A percentile compares a stretch with the other conserved stretches of the same genome.
Conservation (phyloP, 2,797 vertebrate species). For the Pelobates cultripes region DNA sequence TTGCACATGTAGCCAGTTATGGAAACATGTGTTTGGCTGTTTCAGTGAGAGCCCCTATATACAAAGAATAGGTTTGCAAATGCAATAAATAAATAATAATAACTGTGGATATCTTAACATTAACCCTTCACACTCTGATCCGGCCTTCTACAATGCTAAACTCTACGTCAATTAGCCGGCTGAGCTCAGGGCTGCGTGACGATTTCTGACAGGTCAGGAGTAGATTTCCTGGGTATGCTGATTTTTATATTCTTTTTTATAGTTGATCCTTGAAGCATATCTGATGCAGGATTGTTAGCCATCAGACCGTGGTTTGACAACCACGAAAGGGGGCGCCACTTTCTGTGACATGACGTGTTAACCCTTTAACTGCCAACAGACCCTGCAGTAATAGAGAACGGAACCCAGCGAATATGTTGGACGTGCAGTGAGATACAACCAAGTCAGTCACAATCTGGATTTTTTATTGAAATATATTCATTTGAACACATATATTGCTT, state of each 20-base stretch:
- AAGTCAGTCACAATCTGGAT: no score
- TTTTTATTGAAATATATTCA: no score
- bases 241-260: no score
- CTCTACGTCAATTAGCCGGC: not conserved
- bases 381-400: no score
- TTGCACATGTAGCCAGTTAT: not conserved
- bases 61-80: not conserved
- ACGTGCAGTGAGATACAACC: no score
- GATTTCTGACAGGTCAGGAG: slow-evolving; percentile 8
- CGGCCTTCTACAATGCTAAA: not conserved
- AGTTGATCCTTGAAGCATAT: slow-evolving; percentile 9
- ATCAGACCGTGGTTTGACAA: slow-evolving; percentile 10
- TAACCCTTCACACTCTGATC: not conserved
- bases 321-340: not conserved
- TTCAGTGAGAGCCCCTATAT: not conserved
- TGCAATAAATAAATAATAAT: no score
- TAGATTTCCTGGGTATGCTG: slow-evolving; percentile 16
- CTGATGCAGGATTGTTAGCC: slow-evolving; percentile 12
- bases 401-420: no score
- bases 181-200: slow-evolving; percentile 10
- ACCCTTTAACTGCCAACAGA: not conserved
- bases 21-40: not conserved
- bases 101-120: not conserved
- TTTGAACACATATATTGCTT: no score
- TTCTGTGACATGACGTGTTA: not conserved